A percentile compares a stretch with the other conserved stretches of the same genome.
Evolutionary conservation across 2,888 invertebrate genomes (phyloP).

Genomic region (Scaptomyza parva): DNA sequence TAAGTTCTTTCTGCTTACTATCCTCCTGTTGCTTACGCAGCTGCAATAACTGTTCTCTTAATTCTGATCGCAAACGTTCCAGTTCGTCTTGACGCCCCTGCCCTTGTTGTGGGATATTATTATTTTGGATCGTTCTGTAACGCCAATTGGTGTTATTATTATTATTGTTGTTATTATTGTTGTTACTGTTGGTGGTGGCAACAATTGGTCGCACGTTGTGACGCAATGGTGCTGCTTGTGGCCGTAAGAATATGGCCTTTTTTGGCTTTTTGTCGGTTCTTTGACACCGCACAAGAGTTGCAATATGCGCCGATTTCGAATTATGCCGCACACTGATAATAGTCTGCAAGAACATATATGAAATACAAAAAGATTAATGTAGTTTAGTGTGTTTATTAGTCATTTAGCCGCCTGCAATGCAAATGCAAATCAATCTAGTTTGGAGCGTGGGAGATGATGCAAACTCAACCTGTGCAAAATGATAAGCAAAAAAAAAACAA

Average conservation of each 20-base stretch:
- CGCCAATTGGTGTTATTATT: background rate
- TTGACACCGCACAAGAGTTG: conserved; percentile 80
- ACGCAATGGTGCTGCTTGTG: background rate
- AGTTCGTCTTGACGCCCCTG: conserved; percentile 38
- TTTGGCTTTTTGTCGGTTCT: conserved; percentile 58
- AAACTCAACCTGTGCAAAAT: conserved; percentile 19
- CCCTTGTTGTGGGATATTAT: conserved; percentile 25
- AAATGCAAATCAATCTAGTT: conserved; percentile 17
- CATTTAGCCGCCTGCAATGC: conserved; percentile 1
- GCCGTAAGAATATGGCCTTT: background rate
- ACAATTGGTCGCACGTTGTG: conserved; percentile 6
- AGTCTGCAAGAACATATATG: conserved; percentile 52
- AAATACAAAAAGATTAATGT: background rate
- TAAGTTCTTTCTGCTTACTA: conserved; percentile 8
- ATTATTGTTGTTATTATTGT: background rate
- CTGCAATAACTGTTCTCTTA: conserved; percentile 53
- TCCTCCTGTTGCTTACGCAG: conserved; percentile 18
- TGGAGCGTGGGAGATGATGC: conserved; percentile 31
- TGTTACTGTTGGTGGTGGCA: background rate
- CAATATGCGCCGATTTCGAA: conserved; percentile 80
- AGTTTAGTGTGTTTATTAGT: background rate
- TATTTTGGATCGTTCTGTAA: background rate
- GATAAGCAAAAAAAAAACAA: conserved; percentile 32
- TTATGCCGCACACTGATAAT: conserved; percentile 76
- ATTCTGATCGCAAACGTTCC: conserved; percentile 12